A percentile compares a stretch with the other conserved stretches of the same genome.
Conservation (phyloP, 2,797 vertebrate species). For the Phoeniculus purpureus region DNA sequence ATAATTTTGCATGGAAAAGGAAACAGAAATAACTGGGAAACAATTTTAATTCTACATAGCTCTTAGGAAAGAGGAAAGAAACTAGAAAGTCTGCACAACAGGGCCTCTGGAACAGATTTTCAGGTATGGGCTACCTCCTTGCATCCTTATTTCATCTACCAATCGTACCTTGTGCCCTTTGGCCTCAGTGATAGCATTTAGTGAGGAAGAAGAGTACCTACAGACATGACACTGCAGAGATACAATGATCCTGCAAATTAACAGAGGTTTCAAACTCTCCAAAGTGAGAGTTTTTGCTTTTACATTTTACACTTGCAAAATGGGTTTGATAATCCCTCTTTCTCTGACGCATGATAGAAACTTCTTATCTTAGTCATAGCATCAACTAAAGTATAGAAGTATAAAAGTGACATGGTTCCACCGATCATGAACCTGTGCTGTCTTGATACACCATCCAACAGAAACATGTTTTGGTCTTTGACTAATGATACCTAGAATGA, state of each 20-base stretch:
- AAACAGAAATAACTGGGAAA: background rate
- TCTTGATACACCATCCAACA: background rate
- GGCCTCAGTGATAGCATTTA: background rate
- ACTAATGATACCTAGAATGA: background rate
- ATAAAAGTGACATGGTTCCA: background rate
- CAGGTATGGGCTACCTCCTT: background rate
- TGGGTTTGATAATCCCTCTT: background rate
- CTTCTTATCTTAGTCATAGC: background rate
- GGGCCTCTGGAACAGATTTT: background rate
- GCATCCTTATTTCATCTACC: background rate
- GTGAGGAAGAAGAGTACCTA: background rate
- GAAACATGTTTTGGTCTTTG: background rate
- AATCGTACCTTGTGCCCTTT: background rate
- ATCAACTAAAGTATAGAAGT: background rate
- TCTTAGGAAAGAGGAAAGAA: background rate
- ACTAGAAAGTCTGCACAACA: background rate
- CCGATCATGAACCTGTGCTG: background rate
- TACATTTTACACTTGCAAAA: background rate
- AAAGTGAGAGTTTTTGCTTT: background rate
- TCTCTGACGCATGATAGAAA: background rate
- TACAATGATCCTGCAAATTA: background rate
- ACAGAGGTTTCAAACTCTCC: background rate
- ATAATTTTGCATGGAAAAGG: background rate
- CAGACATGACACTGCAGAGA: background rate
- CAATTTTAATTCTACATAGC: background rate